phyloP scores from a whole-genome alignment of 2,888 invertebrate species.

The Stramonita haemastoma region DNA sequence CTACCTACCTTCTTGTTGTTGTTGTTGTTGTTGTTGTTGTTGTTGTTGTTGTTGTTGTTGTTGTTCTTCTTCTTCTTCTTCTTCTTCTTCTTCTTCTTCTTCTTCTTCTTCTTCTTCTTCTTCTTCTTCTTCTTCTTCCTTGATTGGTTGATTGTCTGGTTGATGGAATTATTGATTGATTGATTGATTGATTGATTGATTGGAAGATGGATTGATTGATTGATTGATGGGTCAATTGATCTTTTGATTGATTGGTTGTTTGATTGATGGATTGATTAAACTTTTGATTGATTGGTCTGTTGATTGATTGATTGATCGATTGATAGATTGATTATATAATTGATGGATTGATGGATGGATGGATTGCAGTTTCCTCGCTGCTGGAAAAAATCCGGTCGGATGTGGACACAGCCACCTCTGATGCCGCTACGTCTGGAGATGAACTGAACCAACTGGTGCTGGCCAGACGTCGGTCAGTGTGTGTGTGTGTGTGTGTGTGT shows the following conservation, averaged over 20 bases:
- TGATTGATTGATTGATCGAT: not conserved
- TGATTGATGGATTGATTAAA: not conserved
- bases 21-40: not conserved
- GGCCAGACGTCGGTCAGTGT: conserved; percentile 23
- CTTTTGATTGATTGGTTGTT: not conserved
- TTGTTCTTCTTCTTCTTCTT: too few species aligned
- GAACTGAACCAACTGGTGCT: conserved; percentile 29
- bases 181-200: not conserved
- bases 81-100: too few species aligned
- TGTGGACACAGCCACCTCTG: conserved; percentile 49
- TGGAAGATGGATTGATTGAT: not conserved
- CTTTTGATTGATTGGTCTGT: not conserved
- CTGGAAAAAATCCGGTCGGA: conserved; percentile 47
- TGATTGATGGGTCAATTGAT: too few species aligned
- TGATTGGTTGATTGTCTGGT: not conserved
- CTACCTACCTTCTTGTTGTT: not conserved
- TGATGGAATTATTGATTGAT: not conserved
- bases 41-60: not conserved
- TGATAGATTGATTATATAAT: not conserved
- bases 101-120: not conserved
- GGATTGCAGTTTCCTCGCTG: conserved; percentile 40
- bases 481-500: too few species aligned
- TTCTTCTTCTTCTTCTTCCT: not conserved
- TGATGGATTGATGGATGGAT: not conserved
- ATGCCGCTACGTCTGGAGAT: conserved; percentile 52